Evolutionary conservation across 2,797 vertebrate species (phyloP).

Genomic region (Cacajao melanocephalus): DNA sequence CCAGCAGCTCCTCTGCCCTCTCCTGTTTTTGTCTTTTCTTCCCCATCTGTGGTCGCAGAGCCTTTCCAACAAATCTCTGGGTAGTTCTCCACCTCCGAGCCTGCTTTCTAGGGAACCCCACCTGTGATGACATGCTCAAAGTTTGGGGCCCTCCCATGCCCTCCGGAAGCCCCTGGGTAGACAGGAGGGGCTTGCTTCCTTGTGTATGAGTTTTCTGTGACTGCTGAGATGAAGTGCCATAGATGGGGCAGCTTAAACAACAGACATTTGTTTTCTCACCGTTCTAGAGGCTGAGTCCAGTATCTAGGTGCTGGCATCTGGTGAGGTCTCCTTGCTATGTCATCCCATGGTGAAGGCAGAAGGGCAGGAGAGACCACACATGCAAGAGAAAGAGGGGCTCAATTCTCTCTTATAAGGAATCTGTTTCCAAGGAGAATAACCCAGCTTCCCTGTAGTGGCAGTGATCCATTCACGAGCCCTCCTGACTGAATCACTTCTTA

Average conservation of each 20-base stretch:
- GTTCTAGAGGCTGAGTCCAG: not conserved
- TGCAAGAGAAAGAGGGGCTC: not conserved
- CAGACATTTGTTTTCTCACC: too few relatives aligned
- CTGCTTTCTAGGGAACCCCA: not conserved
- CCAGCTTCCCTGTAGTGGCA: not conserved
- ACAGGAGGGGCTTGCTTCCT: not conserved
- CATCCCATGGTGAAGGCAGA: not conserved
- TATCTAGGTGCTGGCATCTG: not conserved
- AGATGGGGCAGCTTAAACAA: too few relatives aligned
- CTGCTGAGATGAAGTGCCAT: not conserved
- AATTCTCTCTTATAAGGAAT: not conserved
- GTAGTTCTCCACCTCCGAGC: not conserved
- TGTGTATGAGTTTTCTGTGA: not conserved
- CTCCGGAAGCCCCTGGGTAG: rapidly evolving
- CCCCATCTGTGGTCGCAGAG: not conserved
- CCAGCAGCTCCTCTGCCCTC: not conserved
- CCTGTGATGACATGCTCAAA: not conserved
- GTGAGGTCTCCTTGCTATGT: not conserved
- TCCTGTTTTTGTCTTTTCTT: not conserved
- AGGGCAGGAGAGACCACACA: not conserved
- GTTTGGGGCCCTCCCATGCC: rapidly evolving
- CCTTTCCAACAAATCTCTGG: not conserved
- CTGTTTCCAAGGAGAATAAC: not conserved
- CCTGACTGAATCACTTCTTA: not conserved
- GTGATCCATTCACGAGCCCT: not conserved